Percentiles rank a stretch among this genome's conserved stretches.
Evolutionary conservation across 2,113 vertebrate species (phyloP).

Genomic region (Megaleporinus macrocephalus): DNA sequence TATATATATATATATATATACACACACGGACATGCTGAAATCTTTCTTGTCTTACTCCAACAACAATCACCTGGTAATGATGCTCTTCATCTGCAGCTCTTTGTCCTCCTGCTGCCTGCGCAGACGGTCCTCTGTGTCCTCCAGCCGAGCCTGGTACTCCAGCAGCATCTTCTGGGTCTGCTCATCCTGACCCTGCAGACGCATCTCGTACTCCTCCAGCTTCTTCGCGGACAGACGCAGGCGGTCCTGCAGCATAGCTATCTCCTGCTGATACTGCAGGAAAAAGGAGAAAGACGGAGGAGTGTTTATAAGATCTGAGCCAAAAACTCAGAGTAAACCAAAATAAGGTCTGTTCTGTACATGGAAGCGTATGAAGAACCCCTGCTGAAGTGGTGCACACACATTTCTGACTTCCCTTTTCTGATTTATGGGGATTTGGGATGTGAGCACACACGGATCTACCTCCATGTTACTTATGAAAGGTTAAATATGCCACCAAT

Average conservation of each 20-base stretch:
- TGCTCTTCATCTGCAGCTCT: constrained; percentile 99
- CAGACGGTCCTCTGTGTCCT: constrained; percentile 93
- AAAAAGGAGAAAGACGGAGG: neutral
- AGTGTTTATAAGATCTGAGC: too few species aligned
- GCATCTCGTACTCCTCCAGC: constrained; percentile 92
- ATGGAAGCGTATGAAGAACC: too few species aligned
- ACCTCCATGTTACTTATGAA: too few species aligned
- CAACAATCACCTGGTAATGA: constrained; percentile 91
- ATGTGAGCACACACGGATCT: too few species aligned
- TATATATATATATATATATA: too few species aligned
- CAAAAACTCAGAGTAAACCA: too few species aligned
- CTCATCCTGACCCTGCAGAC: constrained; percentile 94
- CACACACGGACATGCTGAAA: too few species aligned
- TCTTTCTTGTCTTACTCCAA: neutral
- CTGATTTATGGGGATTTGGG: too few species aligned
- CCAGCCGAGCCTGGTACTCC: constrained; percentile 95
- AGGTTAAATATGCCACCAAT: too few species aligned
- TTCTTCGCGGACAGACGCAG: constrained; percentile 89
- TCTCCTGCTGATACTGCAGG: constrained; percentile 89
- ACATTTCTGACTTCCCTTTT: too few species aligned
- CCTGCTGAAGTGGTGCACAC: too few species aligned
- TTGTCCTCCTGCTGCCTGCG: constrained; percentile 96
- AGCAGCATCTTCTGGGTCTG: constrained; percentile 93
- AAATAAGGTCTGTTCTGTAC: too few species aligned
- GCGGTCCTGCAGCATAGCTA: constrained; percentile 93